Evolutionary conservation across 2,797 vertebrate genomes (phyloP).

Genomic region (Mycteria americana): DNA sequence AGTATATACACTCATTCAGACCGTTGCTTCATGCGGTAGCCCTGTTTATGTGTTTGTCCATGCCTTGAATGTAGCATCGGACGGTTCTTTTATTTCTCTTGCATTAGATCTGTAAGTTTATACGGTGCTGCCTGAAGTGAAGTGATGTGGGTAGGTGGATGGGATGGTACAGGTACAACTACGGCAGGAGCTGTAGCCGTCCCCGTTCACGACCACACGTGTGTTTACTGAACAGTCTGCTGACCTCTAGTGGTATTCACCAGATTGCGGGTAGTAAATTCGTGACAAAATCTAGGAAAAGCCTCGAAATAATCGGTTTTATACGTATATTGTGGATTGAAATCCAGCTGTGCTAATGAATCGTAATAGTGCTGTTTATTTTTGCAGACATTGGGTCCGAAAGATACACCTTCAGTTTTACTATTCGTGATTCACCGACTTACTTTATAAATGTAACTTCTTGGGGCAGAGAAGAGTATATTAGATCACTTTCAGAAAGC

Average conservation of each 20-base stretch:
- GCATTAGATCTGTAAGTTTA: not conserved
- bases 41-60: not conserved
- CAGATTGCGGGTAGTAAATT: not conserved
- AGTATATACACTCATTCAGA: accelerated
- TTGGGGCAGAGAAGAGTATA: conserved; percentile 87
- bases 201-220: accelerated
- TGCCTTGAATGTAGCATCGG: not conserved
- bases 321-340: not conserved
- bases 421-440: conserved; percentile 86
- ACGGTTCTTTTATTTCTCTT: not conserved
- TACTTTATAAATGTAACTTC: conserved; percentile 87
- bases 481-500: conserved; percentile 82
- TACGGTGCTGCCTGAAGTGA: too few relatives aligned
- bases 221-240: not conserved
- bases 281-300: not conserved
- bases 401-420: conserved; percentile 90
- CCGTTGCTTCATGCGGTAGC: accelerated
- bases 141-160: accelerated
- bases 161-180: accelerated
- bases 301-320: accelerated
- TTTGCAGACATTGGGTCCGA: conserved; percentile 86
- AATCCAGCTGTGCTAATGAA: not conserved
- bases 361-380: not conserved
- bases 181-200: accelerated
- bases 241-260: conserved; percentile 51